Base-by-base conservation (phyloP, 1,140 invertebrate species). In the Contarinia nasturtii region DNA sequence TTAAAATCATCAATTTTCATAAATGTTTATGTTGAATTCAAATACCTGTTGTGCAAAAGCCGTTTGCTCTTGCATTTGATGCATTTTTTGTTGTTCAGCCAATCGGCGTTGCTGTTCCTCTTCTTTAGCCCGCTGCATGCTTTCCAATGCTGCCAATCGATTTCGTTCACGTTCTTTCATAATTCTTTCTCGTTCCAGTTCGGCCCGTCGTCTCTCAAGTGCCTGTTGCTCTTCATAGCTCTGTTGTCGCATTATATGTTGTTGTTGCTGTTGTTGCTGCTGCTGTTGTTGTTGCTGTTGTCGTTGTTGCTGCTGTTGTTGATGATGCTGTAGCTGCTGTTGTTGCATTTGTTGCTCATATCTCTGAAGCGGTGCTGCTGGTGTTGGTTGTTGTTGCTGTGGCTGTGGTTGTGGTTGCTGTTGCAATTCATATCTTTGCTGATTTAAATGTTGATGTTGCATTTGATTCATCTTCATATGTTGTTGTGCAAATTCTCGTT, bases 401-500 rank as follows among this genome's bases (percentile, higher is more conserved):
- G n/a, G n/a, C n/a, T n/a, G n/a, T 27, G 3, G 27, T 27, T 27
- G 27, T 27, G 3, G 4, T 27, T 27, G 4, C 3, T 10, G 27
- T 5, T 27, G 27, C 3, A 5, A 5, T 27, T 27, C 27, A 27
- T 5, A 27, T 27, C 27, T 3, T 17, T 21, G 43, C 33, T 17
- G n/a, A 3, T 19, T 36, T 36, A 10, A 12, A 7, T 19, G 38
- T 12, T 5, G 3, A 17, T 19, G 3, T 21, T 38, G 27, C 18
- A 18, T 18, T 43, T 43, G 41, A 34, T 42, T 40, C 12, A 20
- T 46, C 50, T 48, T 45, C 43, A 49, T 2, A 2, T 45, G 45
- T 43, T 48, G 49, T 1, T 52, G 49, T 11, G 50, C 48, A 8
- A 44, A 7, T 46, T 34, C 34, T 19, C 45, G 3, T 12, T 10